Evolutionary conservation across 1,140 invertebrate species (phyloP), one percentile per base, ranked within the genome.

Genomic region (Heliconius hermathena): DNA sequence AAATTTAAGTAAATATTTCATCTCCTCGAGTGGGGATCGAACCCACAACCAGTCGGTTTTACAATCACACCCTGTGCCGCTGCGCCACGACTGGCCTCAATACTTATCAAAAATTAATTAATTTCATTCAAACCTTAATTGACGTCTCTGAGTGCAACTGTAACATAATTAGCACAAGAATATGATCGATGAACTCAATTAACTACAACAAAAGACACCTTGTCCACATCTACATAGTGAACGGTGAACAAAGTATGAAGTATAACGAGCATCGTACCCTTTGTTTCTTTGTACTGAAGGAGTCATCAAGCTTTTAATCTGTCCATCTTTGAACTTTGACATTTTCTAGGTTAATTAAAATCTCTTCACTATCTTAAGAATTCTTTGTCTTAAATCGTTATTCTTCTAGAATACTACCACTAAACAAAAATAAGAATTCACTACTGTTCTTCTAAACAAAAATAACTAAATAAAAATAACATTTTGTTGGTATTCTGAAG

Each of bases 291-390:
- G 60, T 66, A 66, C 22, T 13, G 26, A 29, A 66, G 60, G 22
- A 26, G 60, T 66, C 60, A 26, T 66, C 60, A 26, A 66, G 60
- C 60, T 66, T 66, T 60, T 66, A 66, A 66, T 66, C 60, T 66
- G 60, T 66, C 60, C 60, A 29, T 66, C 60, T 66, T 66, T 66
- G 60, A 66, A 66, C 60, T 66, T 66, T 66, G 60, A 66, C 60
- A 66, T 66, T 66, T 66, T 66, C 60, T 66, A 66, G 60, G 60
- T 66, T 66, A 66, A 66, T 66, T 66, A 66, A 66, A 66, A 66
- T 20, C 54, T 57, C 60, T 66, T 66, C 22, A 66, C 60, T 26
- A 66, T 66, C 60, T 66, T 16, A 16, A 66, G 60, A 66, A 66
- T 26, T 26, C 22, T 26, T 66, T 66, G 60, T 66, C 26, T 66